Evolutionary conservation across 2,888 invertebrate genomes (phyloP).

Genomic region (Chrysina gloriosa): DNA sequence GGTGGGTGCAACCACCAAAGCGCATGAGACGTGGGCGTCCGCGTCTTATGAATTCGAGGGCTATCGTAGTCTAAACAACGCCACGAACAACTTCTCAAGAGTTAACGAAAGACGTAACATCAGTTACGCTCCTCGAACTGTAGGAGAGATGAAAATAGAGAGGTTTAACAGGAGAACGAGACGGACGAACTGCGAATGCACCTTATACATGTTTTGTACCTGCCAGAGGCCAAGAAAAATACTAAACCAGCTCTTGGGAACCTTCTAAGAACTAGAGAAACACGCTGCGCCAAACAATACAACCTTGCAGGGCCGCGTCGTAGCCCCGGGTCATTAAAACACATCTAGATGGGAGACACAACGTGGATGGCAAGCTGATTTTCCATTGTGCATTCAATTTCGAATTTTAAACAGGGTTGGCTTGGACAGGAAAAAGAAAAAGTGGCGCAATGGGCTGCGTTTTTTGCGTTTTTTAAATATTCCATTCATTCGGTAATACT

Average conservation of each 20-base stretch:
- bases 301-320: conserved; percentile 51
- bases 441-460: conserved; percentile 20
- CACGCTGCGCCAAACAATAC: conserved; percentile 52
- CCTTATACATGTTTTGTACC: conserved; percentile 39
- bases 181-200: conserved; percentile 29
- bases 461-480: conserved; percentile 36
- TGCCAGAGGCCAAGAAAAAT: conserved; percentile 39
- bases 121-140: conserved; percentile 26
- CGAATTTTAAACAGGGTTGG: conserved; percentile 43
- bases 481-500: conserved; percentile 23
- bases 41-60: conserved; percentile 28
- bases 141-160: conserved; percentile 9
- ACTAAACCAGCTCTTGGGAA: conserved; percentile 38
- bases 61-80: conserved; percentile 33
- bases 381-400: conserved; percentile 45
- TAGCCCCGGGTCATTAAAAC: conserved; percentile 42
- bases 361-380: conserved; percentile 41
- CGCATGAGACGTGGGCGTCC: conserved; percentile 35
- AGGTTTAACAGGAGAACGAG: conserved; percentile 21
- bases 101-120: conserved; percentile 34
- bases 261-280: conserved; percentile 47
- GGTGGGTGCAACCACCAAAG: conserved; percentile 18
- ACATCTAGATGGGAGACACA: conserved; percentile 42
- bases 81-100: conserved; percentile 26
- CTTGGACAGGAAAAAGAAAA: conserved; percentile 21